Percentiles rank a stretch among this genome's conserved stretches.
Evolutionary conservation across 2,888 invertebrate species (phyloP).

Genomic region (Dolomedes plantarius): DNA sequence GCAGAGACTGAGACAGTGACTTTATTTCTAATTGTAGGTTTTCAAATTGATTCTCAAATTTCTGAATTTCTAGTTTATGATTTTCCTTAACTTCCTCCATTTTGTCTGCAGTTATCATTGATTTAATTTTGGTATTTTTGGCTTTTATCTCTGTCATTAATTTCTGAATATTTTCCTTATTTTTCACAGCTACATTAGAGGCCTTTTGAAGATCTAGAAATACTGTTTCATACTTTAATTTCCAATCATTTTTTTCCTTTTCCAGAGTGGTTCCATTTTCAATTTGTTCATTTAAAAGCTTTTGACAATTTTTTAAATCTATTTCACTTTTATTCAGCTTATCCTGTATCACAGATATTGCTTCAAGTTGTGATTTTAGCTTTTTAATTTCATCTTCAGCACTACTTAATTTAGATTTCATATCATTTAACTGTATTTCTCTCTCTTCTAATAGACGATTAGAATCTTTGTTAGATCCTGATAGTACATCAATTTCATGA

Average conservation of each 20-base stretch:
- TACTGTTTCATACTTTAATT: slow-evolving; percentile 1
- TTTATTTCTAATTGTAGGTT: slow-evolving; percentile 5
- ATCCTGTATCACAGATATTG: neutral
- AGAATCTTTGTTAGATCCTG: neutral
- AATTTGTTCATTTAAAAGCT: neutral
- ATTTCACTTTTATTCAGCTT: neutral
- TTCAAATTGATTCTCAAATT: neutral
- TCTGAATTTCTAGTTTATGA: neutral
- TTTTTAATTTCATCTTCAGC: neutral
- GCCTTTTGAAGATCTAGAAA: neutral
- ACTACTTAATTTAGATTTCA: neutral
- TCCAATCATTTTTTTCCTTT: neutral
- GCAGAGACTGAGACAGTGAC: neutral
- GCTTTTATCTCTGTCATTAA: neutral
- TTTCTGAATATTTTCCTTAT: neutral
- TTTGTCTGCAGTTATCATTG: neutral
- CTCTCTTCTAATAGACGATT: neutral
- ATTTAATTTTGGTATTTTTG: neutral
- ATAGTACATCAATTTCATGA: too few relatives aligned
- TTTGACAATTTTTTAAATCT: neutral
- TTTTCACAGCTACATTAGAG: neutral
- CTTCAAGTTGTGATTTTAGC: slow-evolving; percentile 31
- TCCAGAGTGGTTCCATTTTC: neutral
- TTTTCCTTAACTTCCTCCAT: neutral
- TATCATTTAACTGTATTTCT: slow-evolving; percentile 21